Base-by-base conservation (phyloP, 2,113 vertebrate genomes). In the Isichthys henryi region DNA sequence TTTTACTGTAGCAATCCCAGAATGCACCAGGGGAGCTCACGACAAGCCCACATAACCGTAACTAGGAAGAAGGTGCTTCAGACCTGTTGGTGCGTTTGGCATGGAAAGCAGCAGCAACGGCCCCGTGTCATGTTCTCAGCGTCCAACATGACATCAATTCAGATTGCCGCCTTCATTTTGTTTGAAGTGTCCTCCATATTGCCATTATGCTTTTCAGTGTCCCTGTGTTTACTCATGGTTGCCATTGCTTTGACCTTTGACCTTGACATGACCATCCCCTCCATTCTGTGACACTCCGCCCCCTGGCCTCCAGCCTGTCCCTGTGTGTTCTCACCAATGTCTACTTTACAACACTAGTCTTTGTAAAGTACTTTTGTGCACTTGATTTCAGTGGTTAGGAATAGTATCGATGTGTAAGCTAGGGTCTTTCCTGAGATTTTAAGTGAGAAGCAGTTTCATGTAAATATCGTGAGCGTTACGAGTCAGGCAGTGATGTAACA, bases 401-500 rank as follows among this genome's bases (percentile, higher is more conserved):
- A 93, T 91, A 90, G 95, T 95, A 92, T 96, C 95, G 95, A 94
- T 95, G 96, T 97, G 96, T 95, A 94, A 94, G 94, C 93, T 96
- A 96, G 96, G 94, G 94, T 89, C 11, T 45, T 83, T 82, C 15
- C 35, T 52, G 43, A 83, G 52, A 45, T 89, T 83, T 92, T 92
- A 90, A 97, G 97, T 97, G 97, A 96, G 96, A 96, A 95, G 93
- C 94, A 96, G 96, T 97, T 95, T 93, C 89, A 95, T 89, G 97
- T 98, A 97, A 98, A 98, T 98, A 97, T 97, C 97, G 97, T 98
- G 96, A 97, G 97, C 96, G 95, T 97, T 97, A 96, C 97, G 98
- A 97, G 96, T 97, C 97, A 96, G 97, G 94, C 96, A 94, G 97
- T 97, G 97, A 96, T 97, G 96, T 96, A 96, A 99, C 97, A 98